Conservation (phyloP, 30 jellyfish, hydroid and myxozoan genomes). For the Morbakka virulenta region DNA sequence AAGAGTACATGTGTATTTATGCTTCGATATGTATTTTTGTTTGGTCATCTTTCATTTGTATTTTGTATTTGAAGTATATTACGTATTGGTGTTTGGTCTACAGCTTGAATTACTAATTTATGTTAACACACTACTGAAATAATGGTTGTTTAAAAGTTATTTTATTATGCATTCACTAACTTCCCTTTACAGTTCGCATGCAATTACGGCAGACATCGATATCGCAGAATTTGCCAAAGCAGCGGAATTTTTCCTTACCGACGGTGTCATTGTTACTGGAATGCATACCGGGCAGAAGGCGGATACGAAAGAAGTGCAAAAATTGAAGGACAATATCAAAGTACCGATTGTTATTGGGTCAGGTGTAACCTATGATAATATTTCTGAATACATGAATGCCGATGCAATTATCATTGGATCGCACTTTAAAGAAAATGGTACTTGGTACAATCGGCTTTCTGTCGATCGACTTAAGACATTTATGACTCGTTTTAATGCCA, state of each 20-base stretch:
- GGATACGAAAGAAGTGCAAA: slow-evolving; percentile 4
- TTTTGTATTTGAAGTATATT: too few relatives aligned
- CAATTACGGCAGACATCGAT: slow-evolving; percentile 54
- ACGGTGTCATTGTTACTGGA: slow-evolving; percentile 77
- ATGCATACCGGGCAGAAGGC: slow-evolving; percentile 75
- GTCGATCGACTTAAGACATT: too few relatives aligned
- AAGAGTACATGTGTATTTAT: too few relatives aligned
- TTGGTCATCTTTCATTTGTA: too few relatives aligned
- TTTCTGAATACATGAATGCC: slow-evolving; percentile 28
- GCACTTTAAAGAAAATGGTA: slow-evolving; percentile 61
- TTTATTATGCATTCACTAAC: not conserved
- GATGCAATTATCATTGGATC: slow-evolving; percentile 77
- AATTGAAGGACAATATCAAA: not conserved
- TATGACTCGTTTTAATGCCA: not conserved
- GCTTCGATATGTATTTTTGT: too few relatives aligned
- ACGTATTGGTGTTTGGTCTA: too few relatives aligned
- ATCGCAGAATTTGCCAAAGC: slow-evolving; percentile 55
- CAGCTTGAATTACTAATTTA: not conserved
- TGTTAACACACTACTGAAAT: not conserved
- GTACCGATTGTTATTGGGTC: slow-evolving; percentile 74
- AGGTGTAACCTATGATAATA: slow-evolving; percentile 45
- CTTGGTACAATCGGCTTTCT: slow-evolving; percentile 59
- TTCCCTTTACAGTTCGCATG: slow-evolving; percentile 60
- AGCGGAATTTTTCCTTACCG: slow-evolving; percentile 79
- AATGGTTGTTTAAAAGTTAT: not conserved